Conservation (phyloP, 2,113 vertebrate genomes). For the Ammodytes dubius region DNA sequence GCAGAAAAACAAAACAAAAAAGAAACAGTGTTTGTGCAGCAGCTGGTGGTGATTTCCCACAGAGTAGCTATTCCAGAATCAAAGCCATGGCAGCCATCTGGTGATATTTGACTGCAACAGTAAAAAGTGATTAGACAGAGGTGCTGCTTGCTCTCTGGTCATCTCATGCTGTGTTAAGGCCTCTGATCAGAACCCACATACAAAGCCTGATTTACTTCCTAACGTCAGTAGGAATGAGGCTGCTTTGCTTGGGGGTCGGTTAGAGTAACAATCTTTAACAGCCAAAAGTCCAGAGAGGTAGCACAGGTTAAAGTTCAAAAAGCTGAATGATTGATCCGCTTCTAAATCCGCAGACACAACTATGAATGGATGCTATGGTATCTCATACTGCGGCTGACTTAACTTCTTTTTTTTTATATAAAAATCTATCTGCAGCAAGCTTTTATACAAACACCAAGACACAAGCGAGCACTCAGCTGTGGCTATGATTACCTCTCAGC, state of each 20-base stretch:
- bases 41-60: constrained; percentile 65
- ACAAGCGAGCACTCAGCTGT: constrained; percentile 19
- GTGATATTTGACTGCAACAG: constrained; percentile 67
- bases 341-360: constrained; percentile 46
- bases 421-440: constrained; percentile 20
- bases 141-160: constrained; percentile 58
- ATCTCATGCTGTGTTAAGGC: constrained; percentile 68
- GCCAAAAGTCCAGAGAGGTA: constrained; percentile 53
- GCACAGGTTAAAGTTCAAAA: constrained; percentile 64
- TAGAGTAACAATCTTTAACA: constrained; percentile 66
- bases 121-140: constrained; percentile 66
- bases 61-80: constrained; percentile 44
- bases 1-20: constrained; percentile 18
- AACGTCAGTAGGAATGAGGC: constrained; percentile 62
- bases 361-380: constrained; percentile 6
- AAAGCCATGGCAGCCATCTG: constrained; percentile 61
- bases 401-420: neutral
- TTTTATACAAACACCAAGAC: constrained; percentile 26
- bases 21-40: constrained; percentile 48
- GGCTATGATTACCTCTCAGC: constrained; percentile 37
- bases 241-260: constrained; percentile 48
- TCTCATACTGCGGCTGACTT: constrained; percentile 14
- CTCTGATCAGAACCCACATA: constrained; percentile 59
- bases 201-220: constrained; percentile 72
- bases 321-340: constrained; percentile 59